Percentiles rank a stretch among this genome's conserved stretches.
phyloP scores from a whole-genome alignment of 2,113 vertebrate species.

The Seriola quinqueradiata region DNA sequence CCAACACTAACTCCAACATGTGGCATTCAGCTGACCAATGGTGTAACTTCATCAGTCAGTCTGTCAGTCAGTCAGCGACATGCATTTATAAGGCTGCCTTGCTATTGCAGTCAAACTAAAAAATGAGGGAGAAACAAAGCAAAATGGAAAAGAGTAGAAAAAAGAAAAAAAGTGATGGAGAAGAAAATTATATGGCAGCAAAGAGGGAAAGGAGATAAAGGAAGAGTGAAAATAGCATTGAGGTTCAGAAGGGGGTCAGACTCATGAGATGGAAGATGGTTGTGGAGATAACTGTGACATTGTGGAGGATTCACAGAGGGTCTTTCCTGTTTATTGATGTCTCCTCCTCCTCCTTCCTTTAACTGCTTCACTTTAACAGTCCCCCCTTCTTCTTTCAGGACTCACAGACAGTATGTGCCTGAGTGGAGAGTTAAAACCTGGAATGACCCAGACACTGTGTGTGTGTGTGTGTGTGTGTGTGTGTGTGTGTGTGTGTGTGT shows the following conservation, averaged over 20 bases:
- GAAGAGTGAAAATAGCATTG: neutral
- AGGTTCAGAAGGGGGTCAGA: neutral
- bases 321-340: constrained; percentile 29
- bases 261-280: constrained; percentile 20
- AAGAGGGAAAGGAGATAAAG: neutral
- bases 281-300: constrained; percentile 13
- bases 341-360: neutral
- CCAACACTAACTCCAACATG: no score
- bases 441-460: constrained; percentile 19
- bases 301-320: constrained; percentile 4
- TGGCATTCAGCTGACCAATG: no score
- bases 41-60: no score
- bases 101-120: neutral
- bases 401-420: neutral
- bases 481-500: constrained; percentile 4
- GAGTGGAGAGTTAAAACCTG: constrained; percentile 25
- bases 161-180: neutral
- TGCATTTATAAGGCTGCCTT: no score
- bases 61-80: no score
- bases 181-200: neutral
- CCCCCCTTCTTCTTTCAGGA: neutral
- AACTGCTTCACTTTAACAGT: constrained; percentile 8
- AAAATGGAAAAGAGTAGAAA: neutral
- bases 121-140: neutral
- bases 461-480: constrained; percentile 1